Conservation (phyloP, 2,797 vertebrate genomes). For the Urocyon cinereoargenteus region DNA sequence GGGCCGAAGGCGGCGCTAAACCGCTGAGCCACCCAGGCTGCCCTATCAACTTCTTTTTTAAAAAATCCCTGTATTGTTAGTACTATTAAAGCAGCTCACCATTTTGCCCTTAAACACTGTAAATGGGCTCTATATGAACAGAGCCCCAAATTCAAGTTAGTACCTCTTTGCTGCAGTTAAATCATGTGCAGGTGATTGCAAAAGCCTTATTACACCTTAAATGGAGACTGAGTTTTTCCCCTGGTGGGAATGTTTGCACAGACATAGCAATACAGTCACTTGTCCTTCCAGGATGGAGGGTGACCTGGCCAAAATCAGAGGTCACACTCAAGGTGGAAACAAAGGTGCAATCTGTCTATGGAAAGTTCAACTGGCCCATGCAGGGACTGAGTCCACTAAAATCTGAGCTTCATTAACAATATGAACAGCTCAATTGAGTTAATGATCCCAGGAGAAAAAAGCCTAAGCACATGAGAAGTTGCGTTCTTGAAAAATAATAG, state of each 20-base stretch:
- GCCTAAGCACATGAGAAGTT: not conserved
- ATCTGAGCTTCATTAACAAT: conserved; percentile 40
- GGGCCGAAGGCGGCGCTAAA: too few species aligned
- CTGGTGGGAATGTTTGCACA: not conserved
- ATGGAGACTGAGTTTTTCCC: not conserved
- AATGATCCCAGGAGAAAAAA: conserved; percentile 33
- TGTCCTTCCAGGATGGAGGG: not conserved
- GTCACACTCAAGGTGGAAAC: not conserved
- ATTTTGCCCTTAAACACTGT: not conserved
- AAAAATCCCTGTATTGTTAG: conserved; percentile 29
- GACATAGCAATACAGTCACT: not conserved
- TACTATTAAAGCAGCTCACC: not conserved
- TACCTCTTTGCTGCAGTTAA: not conserved
- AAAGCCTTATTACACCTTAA: conserved; percentile 37
- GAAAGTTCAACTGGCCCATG: conserved; percentile 1
- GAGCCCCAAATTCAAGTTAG: conserved; percentile 35
- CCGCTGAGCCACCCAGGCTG: too few species aligned
- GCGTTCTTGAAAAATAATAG: conserved; percentile 66
- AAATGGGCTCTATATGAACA: not conserved
- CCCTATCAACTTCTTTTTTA: not conserved
- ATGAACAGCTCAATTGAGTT: conserved; percentile 19
- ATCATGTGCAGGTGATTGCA: not conserved
- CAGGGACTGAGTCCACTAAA: not conserved
- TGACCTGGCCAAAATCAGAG: not conserved
- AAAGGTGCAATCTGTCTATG: conserved; percentile 20